phyloP scores from a whole-genome alignment of 2,797 vertebrate species.

The Periparus ater region DNA sequence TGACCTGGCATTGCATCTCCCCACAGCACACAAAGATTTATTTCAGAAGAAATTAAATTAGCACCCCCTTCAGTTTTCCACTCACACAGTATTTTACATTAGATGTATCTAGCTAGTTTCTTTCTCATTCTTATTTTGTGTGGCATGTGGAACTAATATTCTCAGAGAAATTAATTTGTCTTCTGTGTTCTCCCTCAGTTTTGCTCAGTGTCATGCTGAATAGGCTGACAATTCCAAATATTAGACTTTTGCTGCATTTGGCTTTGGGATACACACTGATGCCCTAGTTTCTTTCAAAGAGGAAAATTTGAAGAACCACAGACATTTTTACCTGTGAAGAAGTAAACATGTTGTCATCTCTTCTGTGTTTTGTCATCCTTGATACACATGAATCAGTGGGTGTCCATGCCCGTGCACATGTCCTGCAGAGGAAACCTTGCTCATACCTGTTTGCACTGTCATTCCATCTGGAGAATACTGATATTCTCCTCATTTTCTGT shows the following conservation, averaged over 20 bases:
- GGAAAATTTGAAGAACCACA: neutral
- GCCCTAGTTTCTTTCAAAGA: neutral
- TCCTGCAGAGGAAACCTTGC: neutral
- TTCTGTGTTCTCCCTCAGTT: neutral
- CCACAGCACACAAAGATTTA: neutral
- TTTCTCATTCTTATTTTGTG: neutral
- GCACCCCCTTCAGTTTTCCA: neutral
- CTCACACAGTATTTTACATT: neutral
- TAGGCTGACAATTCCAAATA: neutral
- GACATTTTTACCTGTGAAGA: neutral
- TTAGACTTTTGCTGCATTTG: neutral
- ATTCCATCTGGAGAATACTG: neutral
- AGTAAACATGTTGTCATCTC: fast-evolving
- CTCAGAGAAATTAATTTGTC: neutral
- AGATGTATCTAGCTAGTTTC: neutral
- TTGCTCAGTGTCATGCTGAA: neutral
- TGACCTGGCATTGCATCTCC: neutral
- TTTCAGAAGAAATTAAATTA: neutral
- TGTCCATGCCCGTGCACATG: fast-evolving
- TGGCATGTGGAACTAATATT: neutral
- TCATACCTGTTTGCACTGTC: neutral
- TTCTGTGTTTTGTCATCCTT: neutral
- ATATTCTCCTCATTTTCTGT: neutral
- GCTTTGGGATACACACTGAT: neutral
- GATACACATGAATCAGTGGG: neutral